Percentiles rank a stretch among this genome's conserved stretches.
Conservation (phyloP, 37 sponge, comb jelly and placozoan species). For the Beroe forskalii region DNA sequence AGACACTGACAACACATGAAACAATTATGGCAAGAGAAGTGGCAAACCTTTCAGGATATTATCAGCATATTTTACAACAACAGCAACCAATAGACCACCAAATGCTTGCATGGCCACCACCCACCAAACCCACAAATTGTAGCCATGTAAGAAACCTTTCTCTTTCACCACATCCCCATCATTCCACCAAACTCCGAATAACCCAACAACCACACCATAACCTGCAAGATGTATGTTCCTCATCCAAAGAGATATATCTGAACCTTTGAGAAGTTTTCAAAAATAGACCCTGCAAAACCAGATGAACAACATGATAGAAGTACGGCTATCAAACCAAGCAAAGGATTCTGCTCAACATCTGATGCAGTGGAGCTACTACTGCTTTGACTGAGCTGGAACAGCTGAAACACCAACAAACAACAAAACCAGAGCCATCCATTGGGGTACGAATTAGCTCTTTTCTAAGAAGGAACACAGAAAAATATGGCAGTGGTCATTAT, state of each 20-base stretch:
- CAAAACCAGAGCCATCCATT: conserved; percentile 85
- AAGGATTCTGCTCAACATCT: conserved; percentile 70
- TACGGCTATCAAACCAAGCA: conserved; percentile 83
- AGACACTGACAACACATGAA: conserved; percentile 82
- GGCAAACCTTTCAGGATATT: conserved; percentile 97
- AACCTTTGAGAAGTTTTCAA: conserved; percentile 89
- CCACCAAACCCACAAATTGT: conserved; percentile 72
- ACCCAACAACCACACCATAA: conserved; percentile 74
- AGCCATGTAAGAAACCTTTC: conserved; percentile 88
- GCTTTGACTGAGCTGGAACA: conserved; percentile 73
- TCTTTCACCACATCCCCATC: conserved; percentile 69
- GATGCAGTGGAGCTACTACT: background rate
- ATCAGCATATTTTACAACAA: conserved; percentile 92
- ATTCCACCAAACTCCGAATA: conserved; percentile 79
- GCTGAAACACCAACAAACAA: conserved; percentile 86
- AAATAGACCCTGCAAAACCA: conserved; percentile 97
- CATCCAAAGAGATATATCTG: conserved; percentile 85
- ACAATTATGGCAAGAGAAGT: conserved; percentile 92
- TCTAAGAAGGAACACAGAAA: conserved; percentile 86
- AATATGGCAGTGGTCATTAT: conserved; percentile 94
- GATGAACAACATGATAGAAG: conserved; percentile 79
- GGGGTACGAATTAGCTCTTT: conserved; percentile 71
- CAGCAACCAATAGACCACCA: conserved; percentile 93
- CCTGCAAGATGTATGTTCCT: conserved; percentile 91
- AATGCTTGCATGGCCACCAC: conserved; percentile 87